These are phyloP conservation scores for Papilio protenor DNA, from an alignment of 2,888 invertebrate species.

Conservation along the genomic window DNA sequence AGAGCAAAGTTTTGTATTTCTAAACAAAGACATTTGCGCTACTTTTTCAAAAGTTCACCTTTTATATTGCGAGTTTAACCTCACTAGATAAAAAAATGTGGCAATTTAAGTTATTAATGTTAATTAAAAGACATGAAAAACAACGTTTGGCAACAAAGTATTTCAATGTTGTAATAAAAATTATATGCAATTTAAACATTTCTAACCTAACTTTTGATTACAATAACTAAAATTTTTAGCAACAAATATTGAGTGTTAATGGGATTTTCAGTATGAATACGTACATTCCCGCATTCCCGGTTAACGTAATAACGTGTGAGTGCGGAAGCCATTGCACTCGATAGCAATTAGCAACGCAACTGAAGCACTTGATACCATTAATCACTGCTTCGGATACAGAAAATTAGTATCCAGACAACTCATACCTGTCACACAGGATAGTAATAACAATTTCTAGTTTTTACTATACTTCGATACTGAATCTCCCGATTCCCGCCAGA, in stretches of 20 bases:
- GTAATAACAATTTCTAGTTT: no score
- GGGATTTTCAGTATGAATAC: not conserved
- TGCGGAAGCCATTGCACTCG: not conserved
- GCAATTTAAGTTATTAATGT: not conserved
- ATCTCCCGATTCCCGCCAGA: no score
- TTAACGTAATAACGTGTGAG: conserved; percentile 10
- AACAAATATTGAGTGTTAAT: not conserved
- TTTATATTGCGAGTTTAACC: not conserved
- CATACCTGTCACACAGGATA: not conserved
- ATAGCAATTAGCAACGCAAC: conserved; percentile 12
- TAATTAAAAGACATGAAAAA: not conserved
- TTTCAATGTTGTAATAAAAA: not conserved
- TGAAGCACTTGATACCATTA: not conserved
- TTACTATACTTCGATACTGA: no score
- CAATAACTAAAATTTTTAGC: not conserved
- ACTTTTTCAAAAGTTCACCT: not conserved
- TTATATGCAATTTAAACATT: not conserved
- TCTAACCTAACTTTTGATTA: not conserved
- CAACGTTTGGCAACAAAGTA: not conserved
- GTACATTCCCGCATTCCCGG: not conserved
- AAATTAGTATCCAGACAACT: not conserved
- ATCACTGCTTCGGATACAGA: not conserved
- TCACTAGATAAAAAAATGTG: not conserved
- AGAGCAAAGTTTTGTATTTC: not conserved
- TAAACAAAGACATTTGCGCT: not conserved